Evolutionary conservation across 1,140 invertebrate species (phyloP).

Genomic region (Neotoxoptera formosana): DNA sequence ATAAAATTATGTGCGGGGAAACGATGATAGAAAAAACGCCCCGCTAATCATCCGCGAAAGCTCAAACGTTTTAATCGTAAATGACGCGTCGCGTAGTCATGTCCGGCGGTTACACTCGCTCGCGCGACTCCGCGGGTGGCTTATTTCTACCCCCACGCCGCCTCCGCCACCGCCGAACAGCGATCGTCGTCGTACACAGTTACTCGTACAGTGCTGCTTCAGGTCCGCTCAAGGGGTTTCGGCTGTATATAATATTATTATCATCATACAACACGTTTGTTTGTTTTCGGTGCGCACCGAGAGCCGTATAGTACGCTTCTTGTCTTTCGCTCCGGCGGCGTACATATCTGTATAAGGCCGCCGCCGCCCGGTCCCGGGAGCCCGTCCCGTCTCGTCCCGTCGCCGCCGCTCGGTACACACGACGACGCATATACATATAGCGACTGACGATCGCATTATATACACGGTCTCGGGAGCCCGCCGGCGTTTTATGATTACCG

Average conservation of each 20-base stretch:
- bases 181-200: not conserved
- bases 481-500: slow-evolving; percentile 48
- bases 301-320: slow-evolving; percentile 17
- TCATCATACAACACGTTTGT: not conserved
- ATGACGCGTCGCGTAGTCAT: not conserved
- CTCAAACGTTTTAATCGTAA: slow-evolving; percentile 34
- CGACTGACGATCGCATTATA: not conserved
- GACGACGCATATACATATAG: not conserved
- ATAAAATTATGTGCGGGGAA: not conserved
- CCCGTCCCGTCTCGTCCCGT: not conserved
- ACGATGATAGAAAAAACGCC: not conserved
- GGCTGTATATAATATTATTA: not conserved
- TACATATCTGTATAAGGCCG: not conserved
- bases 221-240: not conserved
- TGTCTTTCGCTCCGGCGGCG: slow-evolving; percentile 27
- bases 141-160: too few species aligned
- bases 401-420: not conserved
- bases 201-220: too few species aligned
- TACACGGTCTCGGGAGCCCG: slow-evolving; percentile 14
- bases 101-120: not conserved
- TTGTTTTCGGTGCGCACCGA: not conserved
- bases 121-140: not conserved
- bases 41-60: not conserved
- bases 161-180: not conserved
- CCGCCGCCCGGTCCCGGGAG: not conserved